phyloP scores from a whole-genome alignment of 2,113 vertebrate genomes.

The Laticauda colubrina region DNA sequence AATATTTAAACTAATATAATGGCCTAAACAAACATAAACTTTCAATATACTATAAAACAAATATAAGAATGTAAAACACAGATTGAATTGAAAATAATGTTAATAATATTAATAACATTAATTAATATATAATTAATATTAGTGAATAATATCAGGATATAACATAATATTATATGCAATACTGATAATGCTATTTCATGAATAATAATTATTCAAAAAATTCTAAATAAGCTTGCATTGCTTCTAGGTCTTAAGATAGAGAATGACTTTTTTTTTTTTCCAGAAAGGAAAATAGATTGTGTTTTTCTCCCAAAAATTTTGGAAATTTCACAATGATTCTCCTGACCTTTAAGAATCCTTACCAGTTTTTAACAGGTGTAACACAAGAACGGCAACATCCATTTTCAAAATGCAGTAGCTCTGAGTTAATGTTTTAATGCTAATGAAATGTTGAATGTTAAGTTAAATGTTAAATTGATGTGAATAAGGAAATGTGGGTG shows the following conservation, averaged over 20 bases:
- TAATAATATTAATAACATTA: not conserved
- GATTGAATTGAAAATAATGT: not conserved
- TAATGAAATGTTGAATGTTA: not conserved
- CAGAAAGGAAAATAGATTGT: not conserved
- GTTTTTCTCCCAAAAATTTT: not conserved
- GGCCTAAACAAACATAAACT: not conserved
- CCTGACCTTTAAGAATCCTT: not conserved
- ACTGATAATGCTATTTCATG: not conserved
- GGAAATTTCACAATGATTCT: not conserved
- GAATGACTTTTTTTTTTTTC: not conserved
- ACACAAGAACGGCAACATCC: not conserved
- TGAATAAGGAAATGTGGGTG: not conserved
- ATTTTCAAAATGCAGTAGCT: not conserved
- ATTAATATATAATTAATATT: too few relatives aligned
- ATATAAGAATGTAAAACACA: not conserved
- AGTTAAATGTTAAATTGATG: slow-evolving; percentile 2
- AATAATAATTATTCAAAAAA: not conserved
- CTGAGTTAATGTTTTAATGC: not conserved
- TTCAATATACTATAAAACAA: not conserved
- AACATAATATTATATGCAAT: not conserved
- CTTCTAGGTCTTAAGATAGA: not conserved
- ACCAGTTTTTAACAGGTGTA: not conserved
- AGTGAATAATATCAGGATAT: not conserved
- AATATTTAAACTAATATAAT: too few relatives aligned
- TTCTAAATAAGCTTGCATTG: not conserved